A percentile compares a stretch with the other conserved stretches of the same genome.
Evolutionary conservation across 2,797 vertebrate species (phyloP).

Genomic region (Eremophila alpestris): DNA sequence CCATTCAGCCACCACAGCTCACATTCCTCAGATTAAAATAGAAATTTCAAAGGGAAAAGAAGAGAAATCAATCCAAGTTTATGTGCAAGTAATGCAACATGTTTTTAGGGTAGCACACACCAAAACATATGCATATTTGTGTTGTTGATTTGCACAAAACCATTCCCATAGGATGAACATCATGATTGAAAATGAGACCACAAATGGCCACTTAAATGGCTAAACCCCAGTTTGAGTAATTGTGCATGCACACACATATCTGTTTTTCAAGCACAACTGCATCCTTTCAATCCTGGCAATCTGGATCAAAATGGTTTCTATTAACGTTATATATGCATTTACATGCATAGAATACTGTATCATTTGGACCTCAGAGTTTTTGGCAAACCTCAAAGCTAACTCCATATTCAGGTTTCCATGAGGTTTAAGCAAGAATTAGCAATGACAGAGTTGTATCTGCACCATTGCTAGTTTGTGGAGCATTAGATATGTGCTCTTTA

Average conservation of each 20-base stretch:
- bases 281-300: conserved; percentile 18
- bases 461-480: not conserved
- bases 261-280: conserved; percentile 38
- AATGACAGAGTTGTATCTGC: not conserved
- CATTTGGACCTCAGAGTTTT: not conserved
- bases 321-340: not conserved
- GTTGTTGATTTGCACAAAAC: conserved; percentile 8
- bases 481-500: not conserved
- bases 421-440: not conserved
- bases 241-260: not conserved
- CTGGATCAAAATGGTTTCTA: conserved; percentile 16
- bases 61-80: conserved; percentile 14
- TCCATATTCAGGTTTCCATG: not conserved
- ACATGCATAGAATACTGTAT: not conserved
- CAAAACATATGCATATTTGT: conserved; percentile 37
- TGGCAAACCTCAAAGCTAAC: not conserved
- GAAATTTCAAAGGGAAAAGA: not conserved
- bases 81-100: not conserved
- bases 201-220: conserved; percentile 38
- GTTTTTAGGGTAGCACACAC: not conserved
- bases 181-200: not conserved
- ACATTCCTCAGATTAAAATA: not conserved
- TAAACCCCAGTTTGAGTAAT: conserved; percentile 12
- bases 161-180: not conserved
- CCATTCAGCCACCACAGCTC: not conserved